Conservation (phyloP, 2,113 vertebrate genomes). For the Sisor rabdophorus region DNA sequence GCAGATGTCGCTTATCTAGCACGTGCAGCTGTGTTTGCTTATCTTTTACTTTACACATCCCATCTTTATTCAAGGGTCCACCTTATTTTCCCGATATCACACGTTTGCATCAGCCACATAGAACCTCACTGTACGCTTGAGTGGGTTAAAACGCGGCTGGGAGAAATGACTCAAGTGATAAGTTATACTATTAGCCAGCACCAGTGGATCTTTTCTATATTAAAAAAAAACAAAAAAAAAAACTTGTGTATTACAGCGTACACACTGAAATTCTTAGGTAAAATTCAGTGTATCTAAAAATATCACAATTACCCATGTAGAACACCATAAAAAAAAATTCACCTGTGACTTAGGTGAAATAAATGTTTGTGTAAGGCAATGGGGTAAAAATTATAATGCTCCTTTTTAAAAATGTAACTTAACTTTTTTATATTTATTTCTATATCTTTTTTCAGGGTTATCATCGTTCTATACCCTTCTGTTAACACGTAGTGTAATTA, state of each 20-base stretch:
- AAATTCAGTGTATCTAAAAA: background rate
- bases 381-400: too few relatives aligned
- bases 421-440: too few relatives aligned
- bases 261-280: background rate
- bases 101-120: background rate
- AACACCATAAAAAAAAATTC: too few relatives aligned
- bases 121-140: background rate
- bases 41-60: conserved; percentile 36
- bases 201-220: background rate
- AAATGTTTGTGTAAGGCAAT: too few relatives aligned
- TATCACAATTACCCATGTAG: background rate
- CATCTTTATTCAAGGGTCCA: conserved; percentile 26
- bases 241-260: background rate
- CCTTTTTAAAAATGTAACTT: too few relatives aligned
- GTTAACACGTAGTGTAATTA: too few relatives aligned
- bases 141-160: background rate
- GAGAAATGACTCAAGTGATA: background rate
- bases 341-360: too few relatives aligned
- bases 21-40: conserved; percentile 31
- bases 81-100: conserved; percentile 34
- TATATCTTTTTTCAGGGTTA: too few relatives aligned
- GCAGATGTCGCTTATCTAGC: conserved; percentile 35
- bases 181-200: background rate
- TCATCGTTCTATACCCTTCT: too few relatives aligned
- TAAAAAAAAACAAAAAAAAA: too few relatives aligned